Evolutionary conservation across 1,140 invertebrate genomes (phyloP).

Genomic region (Nebria ingens): DNA sequence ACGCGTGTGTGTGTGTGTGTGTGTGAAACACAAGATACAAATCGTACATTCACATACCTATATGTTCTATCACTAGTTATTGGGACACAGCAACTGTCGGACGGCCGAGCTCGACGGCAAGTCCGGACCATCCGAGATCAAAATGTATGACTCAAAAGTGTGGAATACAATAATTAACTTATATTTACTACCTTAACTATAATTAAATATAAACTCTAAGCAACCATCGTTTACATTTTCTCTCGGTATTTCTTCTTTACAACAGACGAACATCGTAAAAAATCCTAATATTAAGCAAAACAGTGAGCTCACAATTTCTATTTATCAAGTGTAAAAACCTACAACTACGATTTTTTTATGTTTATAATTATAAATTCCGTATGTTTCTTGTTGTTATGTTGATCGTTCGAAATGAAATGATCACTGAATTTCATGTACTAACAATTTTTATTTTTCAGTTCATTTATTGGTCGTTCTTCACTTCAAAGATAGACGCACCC

Average conservation of each 20-base stretch:
- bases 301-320: slow-evolving; percentile 7
- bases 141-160: slow-evolving; percentile 1
- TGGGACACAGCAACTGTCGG: slow-evolving; percentile 32
- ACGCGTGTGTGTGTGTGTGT: too few relatives aligned
- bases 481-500: background rate
- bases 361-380: background rate
- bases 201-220: slow-evolving; percentile 6
- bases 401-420: background rate
- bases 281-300: slow-evolving; percentile 4
- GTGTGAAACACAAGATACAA: background rate
- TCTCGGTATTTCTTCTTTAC: background rate
- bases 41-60: background rate
- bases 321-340: slow-evolving; percentile 1
- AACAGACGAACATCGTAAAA: background rate
- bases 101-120: background rate
- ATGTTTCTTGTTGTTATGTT: background rate
- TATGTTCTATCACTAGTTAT: slow-evolving; percentile 28
- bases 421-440: slow-evolving; percentile 7
- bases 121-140: background rate
- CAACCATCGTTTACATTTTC: background rate
- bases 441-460: slow-evolving; percentile 5
- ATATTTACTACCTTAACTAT: slow-evolving; percentile 1
- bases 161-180: slow-evolving; percentile 5
- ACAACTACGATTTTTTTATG: background rate
- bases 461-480: slow-evolving; percentile 5